These are phyloP conservation scores for Sarcophaga subvicina DNA, from an alignment of 2,888 invertebrate genomes.

Conservation along the genomic window DNA sequence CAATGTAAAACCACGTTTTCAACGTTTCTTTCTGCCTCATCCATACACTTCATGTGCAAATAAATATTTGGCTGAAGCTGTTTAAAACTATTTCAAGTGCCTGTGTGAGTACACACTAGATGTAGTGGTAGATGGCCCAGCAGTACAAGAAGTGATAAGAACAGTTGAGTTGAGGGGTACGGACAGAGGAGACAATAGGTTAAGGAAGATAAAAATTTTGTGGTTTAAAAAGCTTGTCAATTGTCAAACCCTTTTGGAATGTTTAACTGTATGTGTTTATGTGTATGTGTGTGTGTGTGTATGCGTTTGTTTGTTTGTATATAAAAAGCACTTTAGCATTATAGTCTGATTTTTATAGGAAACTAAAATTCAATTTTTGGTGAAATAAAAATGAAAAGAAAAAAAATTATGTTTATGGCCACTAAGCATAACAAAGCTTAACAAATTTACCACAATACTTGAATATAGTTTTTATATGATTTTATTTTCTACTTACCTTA, in stretches of 20 bases:
- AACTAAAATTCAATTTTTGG: conserved; percentile 37
- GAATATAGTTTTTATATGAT: not conserved
- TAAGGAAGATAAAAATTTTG: conserved; percentile 22
- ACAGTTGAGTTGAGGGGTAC: not conserved
- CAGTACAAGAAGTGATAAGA: not conserved
- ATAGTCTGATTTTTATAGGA: conserved; percentile 77
- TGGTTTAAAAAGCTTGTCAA: conserved; percentile 74
- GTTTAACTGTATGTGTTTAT: not conserved
- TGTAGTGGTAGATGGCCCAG: not conserved
- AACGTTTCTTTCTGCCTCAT: not conserved
- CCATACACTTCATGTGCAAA: conserved; percentile 30
- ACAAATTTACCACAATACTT: conserved; percentile 60
- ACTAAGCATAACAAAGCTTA: conserved; percentile 57
- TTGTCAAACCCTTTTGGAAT: conserved; percentile 74
- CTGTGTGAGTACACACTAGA: not conserved
- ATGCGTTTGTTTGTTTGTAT: not conserved
- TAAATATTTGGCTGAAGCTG: conserved; percentile 28
- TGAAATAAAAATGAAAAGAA: not conserved
- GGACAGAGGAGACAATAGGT: conserved; percentile 8
- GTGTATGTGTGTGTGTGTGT: not conserved
- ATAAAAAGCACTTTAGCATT: conserved; percentile 72
- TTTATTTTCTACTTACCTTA: not conserved
- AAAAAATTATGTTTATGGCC: conserved; percentile 35
- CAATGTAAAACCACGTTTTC: conserved; percentile 79
- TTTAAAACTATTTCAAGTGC: conserved; percentile 46